Base-by-base conservation (phyloP, 2,797 vertebrate species). In the Triplophysa bombifrons region DNA sequence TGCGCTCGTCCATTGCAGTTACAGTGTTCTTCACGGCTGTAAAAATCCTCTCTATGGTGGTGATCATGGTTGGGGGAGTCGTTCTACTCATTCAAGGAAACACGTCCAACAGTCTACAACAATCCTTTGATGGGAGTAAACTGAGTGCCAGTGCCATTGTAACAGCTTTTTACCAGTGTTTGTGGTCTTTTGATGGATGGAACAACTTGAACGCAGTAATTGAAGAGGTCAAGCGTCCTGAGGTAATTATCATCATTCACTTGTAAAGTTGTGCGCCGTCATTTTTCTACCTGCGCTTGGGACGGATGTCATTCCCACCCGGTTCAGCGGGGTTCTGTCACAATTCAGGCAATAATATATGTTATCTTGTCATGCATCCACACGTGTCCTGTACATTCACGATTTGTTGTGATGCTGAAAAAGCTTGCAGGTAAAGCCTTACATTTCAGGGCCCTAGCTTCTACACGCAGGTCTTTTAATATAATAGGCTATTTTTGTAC, bases 141-240 rank as follows among this genome's bases (percentile, higher is more conserved):
- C 2, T 87, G 0, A 89, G 92, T 71, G 85, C 93, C 1, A 91
- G 90, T 60, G 27, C 88, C 1, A 87, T 97, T 12, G 93, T 93
- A n/a, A 90, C 95, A 72, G 95, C 96, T 0, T 95, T 97, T 87
- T 97, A 95, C 88, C 96, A 97, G 88, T 95, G 95, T 0, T 91
- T 97, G 58, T 97, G 96, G 96, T 94, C 96, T 20, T 98, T 93
- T 0, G 94, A 96, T 17, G 95, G 96, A 46, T 97, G 96, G 96
- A 97, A 93, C 86, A 96, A 93, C 82, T 87, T 98, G 83, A 97
- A 96, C 85, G 93, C 88, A 48, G 91, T 96, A 50, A 94, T 91
- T 0, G 96, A 98, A 71, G 96, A 97, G 83, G 85, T 98, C 67
- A 95, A 93, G 83, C 94, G 91, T 10, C 94, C 95, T 11, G 93